These are phyloP conservation scores for Zaprionus africanus DNA, from an alignment of 1,140 invertebrate genomes.

Conservation along the genomic window DNA sequence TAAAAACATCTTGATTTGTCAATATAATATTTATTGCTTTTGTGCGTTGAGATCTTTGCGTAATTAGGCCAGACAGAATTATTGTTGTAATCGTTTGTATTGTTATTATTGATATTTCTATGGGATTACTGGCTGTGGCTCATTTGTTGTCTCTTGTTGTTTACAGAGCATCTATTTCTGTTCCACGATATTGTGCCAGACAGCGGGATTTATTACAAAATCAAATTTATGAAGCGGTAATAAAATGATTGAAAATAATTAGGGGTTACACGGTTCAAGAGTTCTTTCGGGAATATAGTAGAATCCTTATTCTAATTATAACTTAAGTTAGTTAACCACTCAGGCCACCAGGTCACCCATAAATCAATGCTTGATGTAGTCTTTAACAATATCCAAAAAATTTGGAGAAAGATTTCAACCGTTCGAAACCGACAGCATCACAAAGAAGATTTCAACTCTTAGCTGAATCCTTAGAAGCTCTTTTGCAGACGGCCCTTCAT, in stretches of 20 bases:
- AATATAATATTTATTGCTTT: constrained; percentile 79
- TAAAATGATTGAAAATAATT: background rate
- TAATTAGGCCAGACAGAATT: constrained; percentile 64
- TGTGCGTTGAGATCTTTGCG: constrained; percentile 56
- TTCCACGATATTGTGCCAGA: background rate
- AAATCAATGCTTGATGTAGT: too few species aligned
- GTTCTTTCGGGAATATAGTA: background rate
- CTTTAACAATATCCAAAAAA: too few species aligned
- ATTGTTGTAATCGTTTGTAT: constrained; percentile 55
- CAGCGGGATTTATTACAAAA: background rate
- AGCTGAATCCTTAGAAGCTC: too few species aligned
- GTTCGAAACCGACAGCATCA: too few species aligned
- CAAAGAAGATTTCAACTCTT: too few species aligned
- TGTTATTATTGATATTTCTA: constrained; percentile 41
- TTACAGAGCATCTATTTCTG: background rate
- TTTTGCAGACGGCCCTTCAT: too few species aligned
- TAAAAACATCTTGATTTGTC: constrained; percentile 80
- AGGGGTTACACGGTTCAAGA: background rate
- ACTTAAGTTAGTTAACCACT: background rate
- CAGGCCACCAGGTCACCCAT: too few species aligned
- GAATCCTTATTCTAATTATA: background rate
- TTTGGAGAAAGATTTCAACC: too few species aligned
- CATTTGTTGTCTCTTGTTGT: constrained; percentile 18
- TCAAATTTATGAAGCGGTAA: background rate
- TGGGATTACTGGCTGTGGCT: constrained; percentile 43